Evolutionary conservation across 2,888 invertebrate species (phyloP).

Genomic region (Hypena proboscidalis): DNA sequence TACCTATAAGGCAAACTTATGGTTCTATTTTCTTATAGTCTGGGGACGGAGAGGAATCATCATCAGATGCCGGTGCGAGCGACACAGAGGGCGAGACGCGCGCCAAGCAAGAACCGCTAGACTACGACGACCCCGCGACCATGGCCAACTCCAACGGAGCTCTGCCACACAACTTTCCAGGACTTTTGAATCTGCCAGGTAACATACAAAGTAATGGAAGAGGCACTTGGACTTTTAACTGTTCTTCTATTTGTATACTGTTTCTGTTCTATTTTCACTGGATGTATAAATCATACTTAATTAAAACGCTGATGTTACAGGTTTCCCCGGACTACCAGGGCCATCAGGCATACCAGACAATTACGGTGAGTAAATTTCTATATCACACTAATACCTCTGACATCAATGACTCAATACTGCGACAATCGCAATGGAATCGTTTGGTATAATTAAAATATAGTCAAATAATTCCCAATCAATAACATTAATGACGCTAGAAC

Average conservation of each 20-base stretch:
- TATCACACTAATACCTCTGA: constrained; percentile 48
- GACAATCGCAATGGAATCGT: constrained; percentile 38
- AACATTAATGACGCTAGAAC: constrained; percentile 54
- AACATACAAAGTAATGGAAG: constrained; percentile 11
- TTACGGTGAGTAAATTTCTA: constrained; percentile 88
- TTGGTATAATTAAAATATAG: constrained; percentile 54
- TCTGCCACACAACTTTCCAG: constrained; percentile 90
- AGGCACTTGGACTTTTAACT: not conserved
- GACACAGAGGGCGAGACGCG: constrained; percentile 87
- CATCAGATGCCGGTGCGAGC: constrained; percentile 93
- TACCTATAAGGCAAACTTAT: too few species aligned
- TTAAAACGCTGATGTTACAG: constrained; percentile 65
- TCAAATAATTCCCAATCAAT: constrained; percentile 54
- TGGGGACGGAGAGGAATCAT: constrained; percentile 92
- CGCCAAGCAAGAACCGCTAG: constrained; percentile 91
- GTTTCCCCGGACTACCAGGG: constrained; percentile 90
- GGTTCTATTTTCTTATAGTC: constrained; percentile 46
- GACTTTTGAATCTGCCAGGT: constrained; percentile 93
- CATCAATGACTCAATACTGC: constrained; percentile 61
- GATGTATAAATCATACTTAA: not conserved
- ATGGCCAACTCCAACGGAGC: constrained; percentile 87
- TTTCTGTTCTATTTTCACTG: not conserved
- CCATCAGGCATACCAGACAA: constrained; percentile 95
- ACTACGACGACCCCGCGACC: constrained; percentile 89
- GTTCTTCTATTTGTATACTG: too few species aligned